Base-by-base conservation (phyloP, 2,888 invertebrate species). In the Xestia sexstrigata region DNA sequence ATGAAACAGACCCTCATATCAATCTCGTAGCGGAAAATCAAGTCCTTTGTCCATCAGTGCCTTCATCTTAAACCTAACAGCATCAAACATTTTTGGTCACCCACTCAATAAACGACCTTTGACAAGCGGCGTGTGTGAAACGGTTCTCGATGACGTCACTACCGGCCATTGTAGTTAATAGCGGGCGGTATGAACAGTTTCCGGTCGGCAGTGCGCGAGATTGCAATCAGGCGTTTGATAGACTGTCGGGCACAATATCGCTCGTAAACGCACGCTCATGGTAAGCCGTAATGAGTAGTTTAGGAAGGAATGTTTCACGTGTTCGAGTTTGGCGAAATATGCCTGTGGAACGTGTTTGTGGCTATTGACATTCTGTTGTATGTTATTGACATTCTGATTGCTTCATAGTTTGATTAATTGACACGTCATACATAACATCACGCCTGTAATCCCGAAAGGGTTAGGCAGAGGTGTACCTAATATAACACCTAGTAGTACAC, bases 161-260 rank as follows among this genome's bases (percentile, higher is more conserved):
- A 69, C 68, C 45, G 70, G 62, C 83, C 74, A 80, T 86, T 82
- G 84, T 78, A 77, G 74, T 75, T 84, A 80, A 80, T 82, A 82
- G 76, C 72, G 77, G 75, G 39, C 73, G 78, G 74, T 82, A 82
- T 74, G 88, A 87, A 78, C 80, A 88, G 80, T 86, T 87, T 87
- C 88, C 79, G 79, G 82, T 79, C 55, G 65, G 82, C 52, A 77
- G 84, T 82, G 88, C 87, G 79, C 82, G 87, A 88, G 88, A 87
- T 86, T 88, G 88, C 87, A 86, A 87, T 87, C 88, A 84, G 49
- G 49, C 78, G 72, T 82, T 80, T 84, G 87, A 88, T 88, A 83
- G 86, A 87, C 86, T 87, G 88, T 79, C 82, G 67, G 73, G 74
- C 67, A 85, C 70, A 86, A 87, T 88, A 86, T 82, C 65, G 78